phyloP scores from a whole-genome alignment of 30 jellyfish, hydroid and myxozoan species.

The Cassiopea xamachana region DNA sequence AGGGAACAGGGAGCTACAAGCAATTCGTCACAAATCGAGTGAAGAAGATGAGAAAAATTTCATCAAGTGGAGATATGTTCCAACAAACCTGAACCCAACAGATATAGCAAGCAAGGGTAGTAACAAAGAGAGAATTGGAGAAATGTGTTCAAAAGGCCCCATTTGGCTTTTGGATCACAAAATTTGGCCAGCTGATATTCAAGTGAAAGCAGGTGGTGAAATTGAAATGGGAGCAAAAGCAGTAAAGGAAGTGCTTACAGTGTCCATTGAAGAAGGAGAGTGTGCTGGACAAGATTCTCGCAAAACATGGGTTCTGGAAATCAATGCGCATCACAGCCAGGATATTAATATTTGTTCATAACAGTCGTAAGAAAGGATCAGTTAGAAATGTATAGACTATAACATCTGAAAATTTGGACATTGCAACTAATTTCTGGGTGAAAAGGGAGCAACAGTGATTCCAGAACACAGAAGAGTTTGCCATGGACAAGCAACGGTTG shows the following conservation, averaged over 20 bases:
- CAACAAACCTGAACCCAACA: neutral
- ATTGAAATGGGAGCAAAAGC: slow-evolving; percentile 48
- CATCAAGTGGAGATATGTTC: neutral
- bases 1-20: neutral
- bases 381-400: slow-evolving; percentile 24
- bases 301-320: neutral
- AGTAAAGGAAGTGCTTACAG: slow-evolving; percentile 46
- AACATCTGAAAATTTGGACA: slow-evolving; percentile 47
- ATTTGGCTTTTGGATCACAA: slow-evolving; percentile 39
- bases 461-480: slow-evolving; percentile 23
- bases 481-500: slow-evolving; percentile 25
- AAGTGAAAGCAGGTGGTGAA: slow-evolving; percentile 40
- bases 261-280: slow-evolving; percentile 7
- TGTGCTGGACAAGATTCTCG: neutral
- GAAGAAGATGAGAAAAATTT: neutral
- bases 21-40: neutral
- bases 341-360: neutral
- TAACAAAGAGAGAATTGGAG: neutral
- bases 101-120: neutral
- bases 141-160: slow-evolving; percentile 53
- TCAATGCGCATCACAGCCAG: neutral
- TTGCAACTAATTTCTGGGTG: slow-evolving; percentile 1
- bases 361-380: neutral
- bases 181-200: slow-evolving; percentile 64
- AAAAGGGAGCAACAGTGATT: neutral